phyloP scores from a whole-genome alignment of 2,888 invertebrate species.

The Ethmia dodecea region DNA sequence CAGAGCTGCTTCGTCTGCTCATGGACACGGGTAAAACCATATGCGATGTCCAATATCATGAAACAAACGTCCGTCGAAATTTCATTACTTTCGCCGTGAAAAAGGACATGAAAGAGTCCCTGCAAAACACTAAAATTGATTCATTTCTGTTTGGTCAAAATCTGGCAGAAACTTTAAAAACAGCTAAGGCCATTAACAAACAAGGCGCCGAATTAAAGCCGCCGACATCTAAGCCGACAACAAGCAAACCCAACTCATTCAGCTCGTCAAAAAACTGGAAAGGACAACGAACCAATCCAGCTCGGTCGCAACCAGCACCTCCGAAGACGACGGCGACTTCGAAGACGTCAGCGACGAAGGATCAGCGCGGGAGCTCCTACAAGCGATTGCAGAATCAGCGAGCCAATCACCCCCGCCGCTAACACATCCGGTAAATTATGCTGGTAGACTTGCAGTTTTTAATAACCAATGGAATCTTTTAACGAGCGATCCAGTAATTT shows the following conservation, averaged over 20 bases:
- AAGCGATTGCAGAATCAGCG: neutral
- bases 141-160: constrained; percentile 5
- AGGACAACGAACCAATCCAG: neutral
- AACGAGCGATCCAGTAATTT: neutral
- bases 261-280: constrained; percentile 4
- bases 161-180: too few relatives aligned
- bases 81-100: too few relatives aligned
- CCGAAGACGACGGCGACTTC: neutral
- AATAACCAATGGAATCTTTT: constrained; percentile 3
- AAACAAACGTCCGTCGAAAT: too few relatives aligned
- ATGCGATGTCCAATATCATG: too few relatives aligned
- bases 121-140: constrained; percentile 5
- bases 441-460: constrained; percentile 9
- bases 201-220: constrained; percentile 4
- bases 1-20: too few relatives aligned
- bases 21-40: too few relatives aligned
- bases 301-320: neutral
- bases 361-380: neutral
- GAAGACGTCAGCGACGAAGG: neutral
- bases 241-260: neutral
- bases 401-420: constrained; percentile 1
- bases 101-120: too few relatives aligned
- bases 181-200: constrained; percentile 7
- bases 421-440: constrained; percentile 9
- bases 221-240: neutral